A percentile compares a stretch with the other conserved stretches of the same genome.
Conservation (phyloP, 2,113 vertebrate genomes). For the Oncorhynchus nerka region DNA sequence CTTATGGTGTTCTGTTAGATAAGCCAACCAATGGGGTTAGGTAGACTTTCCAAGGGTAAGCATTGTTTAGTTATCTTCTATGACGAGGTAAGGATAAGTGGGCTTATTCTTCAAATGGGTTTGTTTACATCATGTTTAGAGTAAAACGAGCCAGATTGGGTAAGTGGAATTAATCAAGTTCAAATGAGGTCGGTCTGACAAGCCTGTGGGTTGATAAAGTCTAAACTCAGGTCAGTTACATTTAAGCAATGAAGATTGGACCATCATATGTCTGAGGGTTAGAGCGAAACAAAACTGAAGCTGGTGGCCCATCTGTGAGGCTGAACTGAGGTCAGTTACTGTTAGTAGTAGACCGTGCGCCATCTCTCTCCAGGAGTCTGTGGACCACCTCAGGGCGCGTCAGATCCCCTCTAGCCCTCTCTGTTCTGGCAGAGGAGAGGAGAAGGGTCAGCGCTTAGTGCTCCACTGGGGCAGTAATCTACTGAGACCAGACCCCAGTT, state of each 20-base stretch:
- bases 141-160: no score
- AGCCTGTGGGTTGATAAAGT: neutral
- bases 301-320: slow-evolving; percentile 46
- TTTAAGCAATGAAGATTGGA: slow-evolving; percentile 32
- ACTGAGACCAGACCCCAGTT: neutral
- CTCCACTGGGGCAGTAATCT: slow-evolving; percentile 1
- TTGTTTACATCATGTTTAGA: no score
- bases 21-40: no score
- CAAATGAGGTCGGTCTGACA: neutral
- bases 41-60: no score
- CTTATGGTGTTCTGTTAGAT: no score
- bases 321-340: slow-evolving; percentile 56
- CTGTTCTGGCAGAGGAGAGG: neutral
- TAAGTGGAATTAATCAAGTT: neutral
- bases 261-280: slow-evolving; percentile 47
- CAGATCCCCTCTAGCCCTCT: slow-evolving; percentile 25
- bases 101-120: no score
- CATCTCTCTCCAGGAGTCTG: slow-evolving; percentile 36
- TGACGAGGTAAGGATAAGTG: no score
- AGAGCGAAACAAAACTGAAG: slow-evolving; percentile 49
- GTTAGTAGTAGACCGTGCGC: slow-evolving; percentile 28
- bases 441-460: neutral
- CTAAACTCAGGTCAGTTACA: no score
- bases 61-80: no score
- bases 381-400: slow-evolving; percentile 33